A percentile compares a stretch with the other conserved stretches of the same genome.
Conservation (phyloP, 1,140 invertebrate species). For the Lasaia peninsularis region DNA sequence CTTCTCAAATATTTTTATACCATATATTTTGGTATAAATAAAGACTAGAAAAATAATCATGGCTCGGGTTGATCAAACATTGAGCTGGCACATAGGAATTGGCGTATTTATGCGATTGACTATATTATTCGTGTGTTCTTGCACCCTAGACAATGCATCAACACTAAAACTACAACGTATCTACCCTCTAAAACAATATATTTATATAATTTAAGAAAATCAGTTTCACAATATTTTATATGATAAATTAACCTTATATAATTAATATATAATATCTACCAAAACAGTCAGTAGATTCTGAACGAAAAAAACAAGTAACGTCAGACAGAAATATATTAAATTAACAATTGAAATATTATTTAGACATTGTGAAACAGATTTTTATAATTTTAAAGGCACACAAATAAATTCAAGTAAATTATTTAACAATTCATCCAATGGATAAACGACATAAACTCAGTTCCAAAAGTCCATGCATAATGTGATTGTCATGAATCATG, state of each 20-base stretch:
- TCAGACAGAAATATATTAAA: too few relatives aligned
- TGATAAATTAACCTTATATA: too few relatives aligned
- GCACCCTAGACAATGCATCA: not conserved
- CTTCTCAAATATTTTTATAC: too few relatives aligned
- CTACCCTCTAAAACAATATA: not conserved
- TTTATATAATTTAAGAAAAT: not conserved
- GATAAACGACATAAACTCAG: not conserved
- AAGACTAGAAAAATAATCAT: constrained; percentile 5
- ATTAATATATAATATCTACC: too few relatives aligned
- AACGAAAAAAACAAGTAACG: too few relatives aligned
- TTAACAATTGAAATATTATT: too few relatives aligned
- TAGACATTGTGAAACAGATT: not conserved
- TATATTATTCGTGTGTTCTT: not conserved
- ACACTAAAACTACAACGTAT: not conserved
- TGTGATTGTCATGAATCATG: too few relatives aligned
- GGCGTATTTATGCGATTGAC: not conserved
- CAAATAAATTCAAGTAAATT: constrained; percentile 5
- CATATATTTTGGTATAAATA: not conserved
- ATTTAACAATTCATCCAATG: not conserved
- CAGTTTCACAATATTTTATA: not conserved
- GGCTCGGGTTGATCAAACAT: not conserved
- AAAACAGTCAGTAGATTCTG: too few relatives aligned
- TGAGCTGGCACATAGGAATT: constrained; percentile 6
- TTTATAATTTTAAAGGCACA: constrained; percentile 3
- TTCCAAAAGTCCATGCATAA: not conserved